A percentile compares a stretch with the other conserved stretches of the same genome.
These are phyloP conservation scores for Aphelinus atriplicis DNA, from an alignment of 1,140 invertebrate genomes.

Conservation along the genomic window DNA sequence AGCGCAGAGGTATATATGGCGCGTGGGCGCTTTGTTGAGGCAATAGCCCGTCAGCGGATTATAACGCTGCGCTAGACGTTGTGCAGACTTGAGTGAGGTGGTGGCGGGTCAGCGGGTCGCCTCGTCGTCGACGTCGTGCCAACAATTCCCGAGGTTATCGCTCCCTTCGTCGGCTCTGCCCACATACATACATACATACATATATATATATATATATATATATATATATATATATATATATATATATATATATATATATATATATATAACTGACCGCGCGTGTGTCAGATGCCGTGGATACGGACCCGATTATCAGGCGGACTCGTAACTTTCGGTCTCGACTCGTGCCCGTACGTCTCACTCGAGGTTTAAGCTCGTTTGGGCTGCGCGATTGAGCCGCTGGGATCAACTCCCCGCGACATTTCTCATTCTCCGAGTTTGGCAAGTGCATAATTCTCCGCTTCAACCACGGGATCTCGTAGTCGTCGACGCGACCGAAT, in stretches of 20 bases:
- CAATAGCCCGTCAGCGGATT: too few species aligned
- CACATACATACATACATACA: neutral
- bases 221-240: constrained; percentile 2
- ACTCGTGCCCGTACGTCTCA: neutral
- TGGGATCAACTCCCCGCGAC: too few species aligned
- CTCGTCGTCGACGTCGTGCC: neutral
- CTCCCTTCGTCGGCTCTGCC: neutral
- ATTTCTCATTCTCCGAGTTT: too few species aligned
- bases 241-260: neutral
- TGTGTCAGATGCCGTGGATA: neutral
- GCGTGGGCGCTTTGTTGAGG: too few species aligned
- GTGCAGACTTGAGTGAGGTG: too few species aligned
- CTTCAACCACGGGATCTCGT: too few species aligned
- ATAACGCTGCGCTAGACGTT: too few species aligned
- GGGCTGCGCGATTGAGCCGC: too few species aligned
- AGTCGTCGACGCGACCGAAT: too few species aligned
- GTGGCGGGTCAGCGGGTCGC: constrained; percentile 13
- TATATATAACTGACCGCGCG: constrained; percentile 3
- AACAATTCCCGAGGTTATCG: constrained; percentile 2
- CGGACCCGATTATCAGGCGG: neutral
- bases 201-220: neutral
- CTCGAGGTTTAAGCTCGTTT: constrained; percentile 7
- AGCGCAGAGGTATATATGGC: too few species aligned
- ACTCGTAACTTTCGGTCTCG: constrained; percentile 9
- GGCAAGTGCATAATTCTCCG: too few species aligned